Conservation (phyloP, 2,113 vertebrate genomes). For the Ploceus nigricollis region DNA sequence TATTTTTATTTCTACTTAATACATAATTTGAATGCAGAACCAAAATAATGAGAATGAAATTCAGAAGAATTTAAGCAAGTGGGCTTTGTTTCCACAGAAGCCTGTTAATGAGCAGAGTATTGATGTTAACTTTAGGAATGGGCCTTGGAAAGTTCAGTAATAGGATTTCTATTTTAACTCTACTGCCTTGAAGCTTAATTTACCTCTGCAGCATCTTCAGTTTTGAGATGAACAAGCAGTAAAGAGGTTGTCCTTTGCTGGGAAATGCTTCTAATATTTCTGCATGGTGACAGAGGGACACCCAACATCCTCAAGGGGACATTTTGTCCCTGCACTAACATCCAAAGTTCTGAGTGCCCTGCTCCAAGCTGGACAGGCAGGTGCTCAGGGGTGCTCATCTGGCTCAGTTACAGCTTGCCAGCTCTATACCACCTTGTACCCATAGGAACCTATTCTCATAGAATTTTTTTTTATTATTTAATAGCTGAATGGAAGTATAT, state of each 20-base stretch:
- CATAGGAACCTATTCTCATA: background rate
- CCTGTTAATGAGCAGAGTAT: background rate
- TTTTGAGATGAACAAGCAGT: background rate
- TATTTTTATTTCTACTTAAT: background rate
- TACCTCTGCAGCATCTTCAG: background rate
- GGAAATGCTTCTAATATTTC: background rate
- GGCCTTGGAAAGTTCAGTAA: background rate
- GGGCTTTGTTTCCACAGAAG: background rate
- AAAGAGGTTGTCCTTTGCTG: background rate
- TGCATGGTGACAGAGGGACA: background rate
- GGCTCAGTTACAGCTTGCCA: background rate
- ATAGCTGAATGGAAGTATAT: fast-evolving
- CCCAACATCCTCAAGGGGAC: fast-evolving
- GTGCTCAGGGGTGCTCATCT: background rate
- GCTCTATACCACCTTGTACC: background rate
- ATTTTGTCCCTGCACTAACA: fast-evolving
- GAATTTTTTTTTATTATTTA: background rate
- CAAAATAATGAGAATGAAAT: background rate
- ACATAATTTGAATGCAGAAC: background rate
- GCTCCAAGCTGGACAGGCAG: background rate
- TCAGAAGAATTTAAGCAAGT: background rate
- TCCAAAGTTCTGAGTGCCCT: background rate
- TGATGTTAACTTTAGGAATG: background rate
- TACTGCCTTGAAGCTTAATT: background rate
- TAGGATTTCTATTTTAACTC: background rate